Evolutionary conservation across 2,113 vertebrate genomes (phyloP), one percentile per base, ranked within the genome.

Genomic region (Xerus inauris): DNA sequence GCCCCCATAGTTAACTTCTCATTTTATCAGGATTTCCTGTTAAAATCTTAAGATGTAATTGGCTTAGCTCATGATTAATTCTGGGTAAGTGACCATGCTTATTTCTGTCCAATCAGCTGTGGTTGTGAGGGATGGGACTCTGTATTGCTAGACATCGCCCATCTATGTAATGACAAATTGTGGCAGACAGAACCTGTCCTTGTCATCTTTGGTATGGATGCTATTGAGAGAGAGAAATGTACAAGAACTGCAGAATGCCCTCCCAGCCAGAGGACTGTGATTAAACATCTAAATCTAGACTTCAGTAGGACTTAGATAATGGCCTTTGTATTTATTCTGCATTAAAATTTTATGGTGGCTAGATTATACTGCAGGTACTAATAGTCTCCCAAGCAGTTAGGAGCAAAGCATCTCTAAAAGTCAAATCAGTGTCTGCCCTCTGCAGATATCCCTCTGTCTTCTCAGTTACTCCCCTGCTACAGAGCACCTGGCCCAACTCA

Each of bases 291-390:
- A 83, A 97, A 81, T 94, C 26, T 12, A 92, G 75, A 77, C 75
- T 32, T 32, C 24, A 57, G 42, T 89, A 83, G 54, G 62, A 62
- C 64, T 84, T 35, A 79, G 40, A 57, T 67, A 88, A 90, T 54
- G 45, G 59, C n/a, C 49, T 96, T 94, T 93, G 38, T 89, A 87
- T 90, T 87, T 96, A 94, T 91, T 82, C 94, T 92, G 35, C 38
- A 87, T 90, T 80, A 84, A 92, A 90, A 87, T 47, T 69, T 92
- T 87, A 77, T 64, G 79, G 32, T 42, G 73, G 26, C 17, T 91
- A 79, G 42, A 80, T 76, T 91, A 65, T 54, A 67, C 14, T 92
- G 91, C 84, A 96, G 77, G 35, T 82, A 30, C 51, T 91, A 54
- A 72, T 47, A 86, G 64, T 93, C n/a, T 96, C 72, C 75, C 19